Percentiles rank a stretch among this genome's conserved stretches.
phyloP scores from a whole-genome alignment of 2,888 invertebrate species.

The Cryptophagus acutangulus region DNA sequence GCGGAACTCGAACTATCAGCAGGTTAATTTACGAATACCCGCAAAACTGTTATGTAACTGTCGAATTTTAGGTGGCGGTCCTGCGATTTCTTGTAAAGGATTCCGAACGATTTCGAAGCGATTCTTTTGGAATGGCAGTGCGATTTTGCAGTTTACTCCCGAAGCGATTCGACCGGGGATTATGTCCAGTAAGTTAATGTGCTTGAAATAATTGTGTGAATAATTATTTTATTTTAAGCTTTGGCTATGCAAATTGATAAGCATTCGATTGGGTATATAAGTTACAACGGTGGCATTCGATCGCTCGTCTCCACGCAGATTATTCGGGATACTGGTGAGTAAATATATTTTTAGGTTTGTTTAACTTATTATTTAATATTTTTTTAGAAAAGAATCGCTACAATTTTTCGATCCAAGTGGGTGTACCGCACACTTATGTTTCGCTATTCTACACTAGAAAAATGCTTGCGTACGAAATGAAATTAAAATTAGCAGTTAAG shows the following conservation, averaged over 20 bases:
- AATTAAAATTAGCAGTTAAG: constrained; percentile 58
- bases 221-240: constrained; percentile 51
- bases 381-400: constrained; percentile 47
- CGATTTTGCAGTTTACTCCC: constrained; percentile 70
- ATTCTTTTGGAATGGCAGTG: constrained; percentile 72
- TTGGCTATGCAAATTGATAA: constrained; percentile 82
- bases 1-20: constrained; percentile 79
- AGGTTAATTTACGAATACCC: constrained; percentile 48
- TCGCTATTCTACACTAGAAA: constrained; percentile 74
- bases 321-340: constrained; percentile 71
- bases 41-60: constrained; percentile 4
- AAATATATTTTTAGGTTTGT: too few relatives aligned
- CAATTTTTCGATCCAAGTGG: constrained; percentile 72
- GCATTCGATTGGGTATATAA: constrained; percentile 82
- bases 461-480: constrained; percentile 72
- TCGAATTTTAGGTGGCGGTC: constrained; percentile 63
- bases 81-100: constrained; percentile 70
- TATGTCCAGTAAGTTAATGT: constrained; percentile 61
- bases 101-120: constrained; percentile 70
- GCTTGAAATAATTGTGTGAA: constrained; percentile 1
- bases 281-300: constrained; percentile 67
- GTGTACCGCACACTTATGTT: constrained; percentile 74
- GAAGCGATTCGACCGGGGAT: constrained; percentile 72
- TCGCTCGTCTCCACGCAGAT: constrained; percentile 79
- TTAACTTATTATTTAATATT: too few relatives aligned